Evolutionary conservation across 2,113 vertebrate species (phyloP).

Genomic region (Bos indicus): DNA sequence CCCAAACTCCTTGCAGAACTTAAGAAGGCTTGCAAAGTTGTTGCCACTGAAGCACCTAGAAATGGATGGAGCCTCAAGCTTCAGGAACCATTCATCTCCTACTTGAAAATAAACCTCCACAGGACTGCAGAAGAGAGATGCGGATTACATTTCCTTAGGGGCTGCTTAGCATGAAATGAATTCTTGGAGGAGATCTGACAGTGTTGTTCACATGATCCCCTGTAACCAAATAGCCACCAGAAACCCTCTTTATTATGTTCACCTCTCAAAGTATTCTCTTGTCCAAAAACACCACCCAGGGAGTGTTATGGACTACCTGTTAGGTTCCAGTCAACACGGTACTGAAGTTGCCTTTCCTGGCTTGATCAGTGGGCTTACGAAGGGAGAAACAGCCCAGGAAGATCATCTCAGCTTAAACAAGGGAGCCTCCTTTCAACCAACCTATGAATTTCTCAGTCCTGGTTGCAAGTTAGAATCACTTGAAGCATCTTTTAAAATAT

Average conservation of each 20-base stretch:
- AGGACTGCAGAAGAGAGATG: background rate
- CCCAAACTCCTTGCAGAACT: background rate
- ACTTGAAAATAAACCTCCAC: background rate
- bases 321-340: background rate
- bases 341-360: background rate
- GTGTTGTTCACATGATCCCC: background rate
- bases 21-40: background rate
- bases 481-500: background rate
- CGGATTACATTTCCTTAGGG: background rate
- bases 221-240: background rate
- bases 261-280: background rate
- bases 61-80: background rate
- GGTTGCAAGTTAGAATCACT: background rate
- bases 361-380: background rate
- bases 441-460: background rate
- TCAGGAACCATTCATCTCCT: background rate
- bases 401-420: background rate
- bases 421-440: background rate
- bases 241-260: background rate
- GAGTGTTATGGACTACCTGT: background rate
- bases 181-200: background rate
- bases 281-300: background rate
- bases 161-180: background rate
- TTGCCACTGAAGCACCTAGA: background rate
- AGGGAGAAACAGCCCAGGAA: background rate